phyloP scores from a whole-genome alignment of 64 coral and sea anemone genomes.

The Actinia tenebrosa region DNA sequence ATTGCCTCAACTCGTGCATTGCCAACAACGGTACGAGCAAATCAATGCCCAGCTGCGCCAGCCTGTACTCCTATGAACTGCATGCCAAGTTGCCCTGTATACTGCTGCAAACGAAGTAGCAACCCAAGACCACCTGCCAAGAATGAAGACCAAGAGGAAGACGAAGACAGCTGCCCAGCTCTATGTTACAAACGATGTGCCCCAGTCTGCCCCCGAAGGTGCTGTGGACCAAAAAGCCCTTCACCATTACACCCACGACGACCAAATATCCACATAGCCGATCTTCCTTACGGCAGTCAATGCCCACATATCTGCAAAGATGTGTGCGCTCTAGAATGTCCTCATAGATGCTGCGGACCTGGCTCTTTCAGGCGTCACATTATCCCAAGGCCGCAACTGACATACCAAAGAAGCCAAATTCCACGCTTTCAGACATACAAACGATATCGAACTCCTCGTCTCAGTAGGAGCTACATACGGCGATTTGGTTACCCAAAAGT shows the following conservation, averaged over 20 bases:
- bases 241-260: conserved; percentile 28
- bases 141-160: not conserved
- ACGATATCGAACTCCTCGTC: conserved; percentile 5
- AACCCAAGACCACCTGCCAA: conserved; percentile 1
- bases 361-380: conserved; percentile 62
- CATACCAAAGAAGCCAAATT: not conserved
- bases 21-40: conserved; percentile 9
- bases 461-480: conserved; percentile 51
- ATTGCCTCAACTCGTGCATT: conserved; percentile 5
- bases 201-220: conserved; percentile 56
- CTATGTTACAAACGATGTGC: conserved; percentile 63
- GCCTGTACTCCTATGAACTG: conserved; percentile 31
- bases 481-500: conserved; percentile 60
- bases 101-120: conserved; percentile 37
- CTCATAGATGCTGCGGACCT: conserved; percentile 84
- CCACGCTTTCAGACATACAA: conserved; percentile 9
- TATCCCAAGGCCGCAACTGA: not conserved
- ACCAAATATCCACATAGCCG: conserved; percentile 33
- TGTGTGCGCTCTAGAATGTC: conserved; percentile 87
- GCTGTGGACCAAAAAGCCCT: conserved; percentile 55
- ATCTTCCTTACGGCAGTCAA: conserved; percentile 7
- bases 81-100: conserved; percentile 31
- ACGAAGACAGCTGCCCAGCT: conserved; percentile 29
- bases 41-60: conserved; percentile 12
- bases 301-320: conserved; percentile 84